A percentile compares a stretch with the other conserved stretches of the same genome.
phyloP scores from a whole-genome alignment of 53 echinoderm and acorn worm genomes.

The Echinarachnius parma region DNA sequence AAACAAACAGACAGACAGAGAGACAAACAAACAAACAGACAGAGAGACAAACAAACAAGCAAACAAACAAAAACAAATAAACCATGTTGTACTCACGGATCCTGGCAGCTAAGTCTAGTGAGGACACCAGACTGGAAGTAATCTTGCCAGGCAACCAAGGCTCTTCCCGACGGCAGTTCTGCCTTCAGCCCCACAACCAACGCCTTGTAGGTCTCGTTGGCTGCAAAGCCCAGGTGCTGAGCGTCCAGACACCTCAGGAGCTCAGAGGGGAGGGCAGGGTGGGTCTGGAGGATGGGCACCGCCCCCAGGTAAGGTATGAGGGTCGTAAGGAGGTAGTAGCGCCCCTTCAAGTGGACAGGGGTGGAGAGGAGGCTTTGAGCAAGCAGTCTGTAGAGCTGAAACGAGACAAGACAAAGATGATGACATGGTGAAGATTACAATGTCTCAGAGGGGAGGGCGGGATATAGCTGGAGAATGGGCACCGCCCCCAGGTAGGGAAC shows the following conservation, averaged over 20 bases:
- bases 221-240: constrained; percentile 64
- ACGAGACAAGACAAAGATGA: background rate
- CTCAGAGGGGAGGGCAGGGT: constrained; percentile 58
- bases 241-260: constrained; percentile 70
- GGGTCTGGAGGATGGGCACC: constrained; percentile 34
- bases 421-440: background rate
- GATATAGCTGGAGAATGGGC: constrained; percentile 44
- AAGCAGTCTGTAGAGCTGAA: constrained; percentile 57
- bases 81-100: no score
- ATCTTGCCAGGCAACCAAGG: constrained; percentile 58
- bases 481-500: constrained; percentile 57
- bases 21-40: no score
- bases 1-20: no score
- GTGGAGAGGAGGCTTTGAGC: constrained; percentile 53
- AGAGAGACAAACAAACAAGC: no score
- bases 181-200: constrained; percentile 21
- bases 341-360: constrained; percentile 83
- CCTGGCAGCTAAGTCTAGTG: constrained; percentile 55
- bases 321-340: constrained; percentile 64
- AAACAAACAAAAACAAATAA: no score
- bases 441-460: constrained; percentile 20
- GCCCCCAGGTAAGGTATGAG: constrained; percentile 65
- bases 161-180: no score
- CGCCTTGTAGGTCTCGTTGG: constrained; percentile 57
- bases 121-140: constrained; percentile 49